These are phyloP conservation scores for Eupristina koningsbergeri DNA, from an alignment of 1,140 invertebrate genomes.

Conservation along the genomic window DNA sequence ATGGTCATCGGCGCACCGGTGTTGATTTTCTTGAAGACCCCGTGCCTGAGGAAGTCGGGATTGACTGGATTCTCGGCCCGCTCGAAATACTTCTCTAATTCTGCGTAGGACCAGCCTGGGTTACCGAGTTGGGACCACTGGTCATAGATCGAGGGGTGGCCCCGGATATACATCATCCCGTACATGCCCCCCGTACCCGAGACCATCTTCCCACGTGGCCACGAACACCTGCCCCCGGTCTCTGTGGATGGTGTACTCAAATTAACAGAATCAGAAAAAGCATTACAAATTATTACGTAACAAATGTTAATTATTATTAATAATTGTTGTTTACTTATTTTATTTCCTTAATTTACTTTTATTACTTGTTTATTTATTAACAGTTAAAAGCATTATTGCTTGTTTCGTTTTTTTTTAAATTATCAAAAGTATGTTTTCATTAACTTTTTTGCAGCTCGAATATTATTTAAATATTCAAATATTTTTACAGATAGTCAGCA, in stretches of 20 bases:
- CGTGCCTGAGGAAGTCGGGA: conserved; percentile 58
- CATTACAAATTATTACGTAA: no score
- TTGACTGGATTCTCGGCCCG: conserved; percentile 67
- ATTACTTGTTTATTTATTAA: no score
- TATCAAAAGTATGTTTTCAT: no score
- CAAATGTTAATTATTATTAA: no score
- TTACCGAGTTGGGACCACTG: conserved; percentile 84
- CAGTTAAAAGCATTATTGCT: no score
- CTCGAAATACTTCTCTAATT: conserved; percentile 78
- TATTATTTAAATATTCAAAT: no score
- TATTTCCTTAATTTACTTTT: no score
- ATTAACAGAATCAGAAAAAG: no score
- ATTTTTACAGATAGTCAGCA: no score
- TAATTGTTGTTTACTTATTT: no score
- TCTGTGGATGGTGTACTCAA: conserved; percentile 56
- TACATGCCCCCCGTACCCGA: conserved; percentile 82
- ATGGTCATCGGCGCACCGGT: conserved; percentile 68
- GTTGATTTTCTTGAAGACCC: conserved; percentile 51
- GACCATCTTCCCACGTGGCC: conserved; percentile 84
- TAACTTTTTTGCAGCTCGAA: no score
- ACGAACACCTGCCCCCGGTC: conserved; percentile 78
- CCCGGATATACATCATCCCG: conserved; percentile 86
- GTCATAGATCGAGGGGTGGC: conserved; percentile 83
- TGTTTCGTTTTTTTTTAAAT: no score
- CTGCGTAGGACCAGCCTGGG: conserved; percentile 88